Conservation (phyloP, 2,888 invertebrate genomes). For the Caenorhabditis zanzibari region DNA sequence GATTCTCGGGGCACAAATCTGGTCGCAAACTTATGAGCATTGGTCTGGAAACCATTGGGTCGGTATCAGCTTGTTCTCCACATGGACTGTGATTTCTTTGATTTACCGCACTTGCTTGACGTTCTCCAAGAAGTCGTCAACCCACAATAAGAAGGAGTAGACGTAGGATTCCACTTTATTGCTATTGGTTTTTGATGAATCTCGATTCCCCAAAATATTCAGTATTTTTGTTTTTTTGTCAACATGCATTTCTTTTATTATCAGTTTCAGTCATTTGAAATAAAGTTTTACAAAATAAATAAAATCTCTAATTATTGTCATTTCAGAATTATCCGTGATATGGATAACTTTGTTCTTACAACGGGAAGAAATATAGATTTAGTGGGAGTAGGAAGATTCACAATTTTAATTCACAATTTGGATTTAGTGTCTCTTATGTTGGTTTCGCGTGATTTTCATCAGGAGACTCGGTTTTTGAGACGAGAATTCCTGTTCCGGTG, state of each 20-base stretch:
- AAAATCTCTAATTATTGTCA: too few relatives aligned
- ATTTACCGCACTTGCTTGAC: conserved; percentile 73
- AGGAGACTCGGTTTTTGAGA: conserved; percentile 11
- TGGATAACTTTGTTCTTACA: conserved; percentile 3
- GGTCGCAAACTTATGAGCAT: conserved; percentile 80
- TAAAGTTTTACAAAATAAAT: too few relatives aligned
- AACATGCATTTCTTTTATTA: too few relatives aligned
- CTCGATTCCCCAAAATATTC: neutral
- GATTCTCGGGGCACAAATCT: conserved; percentile 81
- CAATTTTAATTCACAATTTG: conserved; percentile 1
- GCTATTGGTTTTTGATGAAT: neutral
- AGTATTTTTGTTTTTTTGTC: neutral
- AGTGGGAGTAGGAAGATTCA: neutral
- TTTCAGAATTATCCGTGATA: conserved; percentile 9
- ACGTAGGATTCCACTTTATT: neutral
- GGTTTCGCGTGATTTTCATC: conserved; percentile 3
- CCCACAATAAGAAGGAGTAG: neutral
- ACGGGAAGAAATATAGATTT: neutral
- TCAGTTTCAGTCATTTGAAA: too few relatives aligned
- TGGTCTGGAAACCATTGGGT: conserved; percentile 83
- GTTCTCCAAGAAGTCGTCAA: conserved; percentile 2
- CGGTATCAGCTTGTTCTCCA: conserved; percentile 81
- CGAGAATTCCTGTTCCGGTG: conserved; percentile 40
- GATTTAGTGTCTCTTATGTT: neutral
- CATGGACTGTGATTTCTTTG: conserved; percentile 80